Evolutionary conservation across 2,888 invertebrate genomes (phyloP).

Genomic region (Xylota segnis): DNA sequence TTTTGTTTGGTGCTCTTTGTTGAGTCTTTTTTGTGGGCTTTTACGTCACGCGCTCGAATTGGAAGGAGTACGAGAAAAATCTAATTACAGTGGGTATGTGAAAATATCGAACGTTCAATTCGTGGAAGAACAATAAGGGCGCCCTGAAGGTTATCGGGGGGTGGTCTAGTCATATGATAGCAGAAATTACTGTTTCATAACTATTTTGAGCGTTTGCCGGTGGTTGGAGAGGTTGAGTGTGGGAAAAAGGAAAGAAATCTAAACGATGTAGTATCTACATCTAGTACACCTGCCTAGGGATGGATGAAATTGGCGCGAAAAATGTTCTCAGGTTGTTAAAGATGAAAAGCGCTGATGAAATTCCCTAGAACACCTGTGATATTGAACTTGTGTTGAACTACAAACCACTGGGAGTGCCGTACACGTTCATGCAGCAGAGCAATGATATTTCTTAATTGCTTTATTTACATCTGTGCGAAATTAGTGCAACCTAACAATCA

Average conservation of each 20-base stretch:
- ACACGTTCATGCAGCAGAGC: too few relatives aligned
- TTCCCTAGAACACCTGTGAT: not conserved
- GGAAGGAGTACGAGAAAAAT: constrained; percentile 39
- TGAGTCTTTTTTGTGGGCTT: constrained; percentile 47
- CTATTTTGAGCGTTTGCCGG: not conserved
- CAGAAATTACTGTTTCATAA: not conserved
- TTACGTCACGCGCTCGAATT: constrained; percentile 61
- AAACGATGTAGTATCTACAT: not conserved
- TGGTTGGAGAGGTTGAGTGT: not conserved
- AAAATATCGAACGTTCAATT: constrained; percentile 44
- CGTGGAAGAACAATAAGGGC: constrained; percentile 41
- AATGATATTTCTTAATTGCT: too few relatives aligned
- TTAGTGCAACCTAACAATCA: too few relatives aligned
- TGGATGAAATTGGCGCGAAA: constrained; percentile 13
- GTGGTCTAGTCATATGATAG: constrained; percentile 33
- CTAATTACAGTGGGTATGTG: constrained; percentile 59
- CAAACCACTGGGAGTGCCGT: too few relatives aligned
- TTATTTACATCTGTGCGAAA: too few relatives aligned
- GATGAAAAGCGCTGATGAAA: not conserved
- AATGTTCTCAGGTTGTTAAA: not conserved
- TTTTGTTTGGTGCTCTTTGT: constrained; percentile 36
- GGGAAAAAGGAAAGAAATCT: too few relatives aligned
- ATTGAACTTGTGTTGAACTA: not conserved
- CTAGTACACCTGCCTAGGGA: not conserved
- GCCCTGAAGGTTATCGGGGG: constrained; percentile 55